These are phyloP conservation scores for Melitaea athalia DNA, from an alignment of 2,888 invertebrate genomes.

Conservation along the genomic window DNA sequence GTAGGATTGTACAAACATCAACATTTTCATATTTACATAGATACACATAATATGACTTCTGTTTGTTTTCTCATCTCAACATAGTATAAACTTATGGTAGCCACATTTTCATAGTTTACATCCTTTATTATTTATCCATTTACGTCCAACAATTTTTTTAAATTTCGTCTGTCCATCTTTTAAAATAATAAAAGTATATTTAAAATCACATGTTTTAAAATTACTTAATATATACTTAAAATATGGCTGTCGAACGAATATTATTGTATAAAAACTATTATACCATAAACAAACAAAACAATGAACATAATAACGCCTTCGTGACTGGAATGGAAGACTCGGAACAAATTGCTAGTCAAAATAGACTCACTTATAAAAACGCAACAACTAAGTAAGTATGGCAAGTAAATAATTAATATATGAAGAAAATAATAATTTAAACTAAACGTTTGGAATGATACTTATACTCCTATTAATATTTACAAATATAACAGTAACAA, in stretches of 20 bases:
- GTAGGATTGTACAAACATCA: conserved; percentile 63
- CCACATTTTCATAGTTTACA: not conserved
- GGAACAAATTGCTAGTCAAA: conserved; percentile 39
- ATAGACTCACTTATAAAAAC: conserved; percentile 47
- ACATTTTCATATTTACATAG: conserved; percentile 74
- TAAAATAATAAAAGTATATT: conserved; percentile 21
- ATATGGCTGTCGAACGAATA: conserved; percentile 43
- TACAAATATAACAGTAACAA: conserved; percentile 77
- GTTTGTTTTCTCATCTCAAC: conserved; percentile 20
- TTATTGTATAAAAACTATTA: conserved; percentile 63
- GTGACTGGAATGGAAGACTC: conserved; percentile 72
- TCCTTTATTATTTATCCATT: conserved; percentile 1
- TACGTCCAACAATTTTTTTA: conserved; percentile 11
- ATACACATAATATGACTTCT: conserved; percentile 50
- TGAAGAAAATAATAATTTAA: conserved; percentile 71
- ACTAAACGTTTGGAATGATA: conserved; percentile 77
- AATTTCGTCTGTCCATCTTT: conserved; percentile 16
- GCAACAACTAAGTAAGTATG: conserved; percentile 73
- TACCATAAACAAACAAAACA: conserved; percentile 76
- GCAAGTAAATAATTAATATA: conserved; percentile 77
- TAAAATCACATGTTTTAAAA: conserved; percentile 34
- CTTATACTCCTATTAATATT: conserved; percentile 67
- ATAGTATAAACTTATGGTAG: conserved; percentile 19
- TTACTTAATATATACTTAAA: conserved; percentile 41
- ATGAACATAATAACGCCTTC: conserved; percentile 63